Conservation (phyloP, 2,113 vertebrate species). For the Salvator merianae region DNA sequence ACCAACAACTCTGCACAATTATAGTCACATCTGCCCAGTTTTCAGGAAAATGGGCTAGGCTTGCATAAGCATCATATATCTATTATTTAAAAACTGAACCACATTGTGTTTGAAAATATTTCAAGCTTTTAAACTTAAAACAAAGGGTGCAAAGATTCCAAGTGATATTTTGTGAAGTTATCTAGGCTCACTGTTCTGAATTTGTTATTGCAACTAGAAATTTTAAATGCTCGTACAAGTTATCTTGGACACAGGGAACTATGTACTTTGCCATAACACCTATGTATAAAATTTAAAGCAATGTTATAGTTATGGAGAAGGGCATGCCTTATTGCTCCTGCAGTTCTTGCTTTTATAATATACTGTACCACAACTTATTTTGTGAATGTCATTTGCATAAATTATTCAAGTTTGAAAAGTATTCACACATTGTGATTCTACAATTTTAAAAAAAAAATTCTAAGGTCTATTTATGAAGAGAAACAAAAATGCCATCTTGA, state of each 20-base stretch:
- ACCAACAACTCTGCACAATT: slow-evolving; percentile 2
- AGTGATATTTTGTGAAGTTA: slow-evolving; percentile 62
- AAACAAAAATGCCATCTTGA: slow-evolving; percentile 86
- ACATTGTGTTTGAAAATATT: neutral
- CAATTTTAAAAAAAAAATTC: slow-evolving; percentile 86
- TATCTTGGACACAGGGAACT: slow-evolving; percentile 71
- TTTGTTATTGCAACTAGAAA: slow-evolving; percentile 74
- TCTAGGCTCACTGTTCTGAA: slow-evolving; percentile 69
- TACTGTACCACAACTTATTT: slow-evolving; percentile 69
- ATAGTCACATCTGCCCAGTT: slow-evolving; percentile 11
- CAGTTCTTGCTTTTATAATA: slow-evolving; percentile 71
- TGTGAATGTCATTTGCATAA: slow-evolving; percentile 75
- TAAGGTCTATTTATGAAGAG: slow-evolving; percentile 91
- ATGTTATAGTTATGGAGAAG: slow-evolving; percentile 79
- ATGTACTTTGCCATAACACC: slow-evolving; percentile 73
- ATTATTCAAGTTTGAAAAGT: slow-evolving; percentile 77
- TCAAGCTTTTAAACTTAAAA: slow-evolving; percentile 51
- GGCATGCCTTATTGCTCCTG: slow-evolving; percentile 75
- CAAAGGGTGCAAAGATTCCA: slow-evolving; percentile 30
- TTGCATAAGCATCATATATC: slow-evolving; percentile 6
- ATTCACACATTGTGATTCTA: slow-evolving; percentile 79
- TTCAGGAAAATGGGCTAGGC: neutral
- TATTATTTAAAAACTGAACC: slow-evolving; percentile 19
- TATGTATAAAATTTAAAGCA: slow-evolving; percentile 72
- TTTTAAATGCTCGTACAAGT: slow-evolving; percentile 72